These are phyloP conservation scores for Octodon degus DNA, from an alignment of 2,113 vertebrate genomes.

Conservation along the genomic window DNA sequence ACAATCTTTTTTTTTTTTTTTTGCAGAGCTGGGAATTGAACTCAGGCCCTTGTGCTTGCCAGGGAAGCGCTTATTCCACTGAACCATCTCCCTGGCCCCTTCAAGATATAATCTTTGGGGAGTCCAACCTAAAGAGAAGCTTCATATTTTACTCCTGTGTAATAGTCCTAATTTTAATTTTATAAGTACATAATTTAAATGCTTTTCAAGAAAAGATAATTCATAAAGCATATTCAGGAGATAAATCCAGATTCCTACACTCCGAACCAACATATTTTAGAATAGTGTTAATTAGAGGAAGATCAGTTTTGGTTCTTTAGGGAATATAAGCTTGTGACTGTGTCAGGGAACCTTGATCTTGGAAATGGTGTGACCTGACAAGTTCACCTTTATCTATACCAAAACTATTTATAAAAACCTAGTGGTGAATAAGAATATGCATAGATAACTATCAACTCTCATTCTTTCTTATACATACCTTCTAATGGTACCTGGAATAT, in stretches of 20 bases:
- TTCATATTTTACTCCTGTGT: no score
- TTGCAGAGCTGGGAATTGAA: no score
- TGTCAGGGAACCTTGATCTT: neutral
- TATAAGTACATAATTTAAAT: neutral
- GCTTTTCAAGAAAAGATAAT: neutral
- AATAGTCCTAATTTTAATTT: neutral
- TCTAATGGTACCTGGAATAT: neutral
- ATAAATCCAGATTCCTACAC: neutral
- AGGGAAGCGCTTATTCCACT: no score
- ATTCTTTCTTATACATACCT: slow-evolving; percentile 10
- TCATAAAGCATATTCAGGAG: neutral
- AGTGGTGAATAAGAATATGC: slow-evolving; percentile 1
- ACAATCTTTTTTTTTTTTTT: neutral
- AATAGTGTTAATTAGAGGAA: neutral
- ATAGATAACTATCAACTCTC: neutral
- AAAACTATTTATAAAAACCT: slow-evolving; percentile 42
- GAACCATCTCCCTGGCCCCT: no score
- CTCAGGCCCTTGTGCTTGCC: no score
- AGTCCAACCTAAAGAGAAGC: no score
- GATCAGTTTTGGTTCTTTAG: neutral
- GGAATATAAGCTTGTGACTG: neutral
- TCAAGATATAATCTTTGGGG: neutral
- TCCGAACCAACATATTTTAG: neutral
- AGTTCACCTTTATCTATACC: neutral
- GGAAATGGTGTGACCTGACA: neutral